These are phyloP conservation scores for Oryctolagus cuniculus DNA, from an alignment of 2,113 vertebrate species.

Conservation along the genomic window DNA sequence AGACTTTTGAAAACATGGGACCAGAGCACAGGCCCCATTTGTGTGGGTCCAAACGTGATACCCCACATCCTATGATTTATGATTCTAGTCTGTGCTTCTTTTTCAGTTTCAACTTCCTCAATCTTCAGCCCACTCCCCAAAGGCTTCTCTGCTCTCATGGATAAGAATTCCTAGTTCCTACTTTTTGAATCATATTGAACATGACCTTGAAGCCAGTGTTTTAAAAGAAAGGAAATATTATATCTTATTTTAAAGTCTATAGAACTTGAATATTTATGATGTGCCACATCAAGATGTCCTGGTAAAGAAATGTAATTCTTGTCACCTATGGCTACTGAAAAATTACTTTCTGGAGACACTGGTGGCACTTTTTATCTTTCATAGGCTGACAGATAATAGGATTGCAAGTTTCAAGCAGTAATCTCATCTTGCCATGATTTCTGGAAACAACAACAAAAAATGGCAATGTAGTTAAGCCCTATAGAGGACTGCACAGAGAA, in stretches of 20 bases:
- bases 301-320: conserved; percentile 78
- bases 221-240: conserved; percentile 61
- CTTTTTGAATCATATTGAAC: conserved; percentile 68
- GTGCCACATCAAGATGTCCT: conserved; percentile 73
- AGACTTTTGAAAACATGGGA: background rate
- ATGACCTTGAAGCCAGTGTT: conserved; percentile 70
- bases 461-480: conserved; percentile 55
- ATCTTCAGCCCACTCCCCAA: background rate
- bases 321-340: conserved; percentile 81
- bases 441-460: conserved; percentile 41
- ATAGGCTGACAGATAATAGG: conserved; percentile 75
- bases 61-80: background rate
- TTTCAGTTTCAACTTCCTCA: conserved; percentile 39
- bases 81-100: background rate
- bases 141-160: conserved; percentile 41
- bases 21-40: background rate
- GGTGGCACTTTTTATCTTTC: conserved; percentile 80
- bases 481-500: background rate
- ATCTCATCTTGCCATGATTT: conserved; percentile 71
- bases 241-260: conserved; percentile 70
- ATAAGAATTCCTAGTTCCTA: conserved; percentile 47
- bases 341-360: conserved; percentile 78
- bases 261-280: conserved; percentile 76
- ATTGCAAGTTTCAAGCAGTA: conserved; percentile 66
- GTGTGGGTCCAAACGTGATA: background rate